Evolutionary conservation across 2,113 vertebrate species (phyloP).

Genomic region (Corythornis cristatus): DNA sequence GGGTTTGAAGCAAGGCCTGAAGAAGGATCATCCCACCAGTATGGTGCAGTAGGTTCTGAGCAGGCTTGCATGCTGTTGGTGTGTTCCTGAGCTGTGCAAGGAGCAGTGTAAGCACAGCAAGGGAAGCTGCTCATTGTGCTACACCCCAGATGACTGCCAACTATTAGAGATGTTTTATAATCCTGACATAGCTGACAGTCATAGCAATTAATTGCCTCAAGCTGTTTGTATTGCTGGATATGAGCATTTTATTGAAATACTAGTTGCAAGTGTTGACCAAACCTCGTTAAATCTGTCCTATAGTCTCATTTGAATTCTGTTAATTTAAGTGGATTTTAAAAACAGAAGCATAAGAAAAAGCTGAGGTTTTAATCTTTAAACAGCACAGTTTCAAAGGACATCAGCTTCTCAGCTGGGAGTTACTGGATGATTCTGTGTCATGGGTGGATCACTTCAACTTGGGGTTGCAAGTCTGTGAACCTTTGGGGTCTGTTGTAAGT

Average conservation of each 20-base stretch:
- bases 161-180: background rate
- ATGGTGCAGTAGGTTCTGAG: background rate
- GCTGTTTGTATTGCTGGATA: background rate
- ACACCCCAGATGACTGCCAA: background rate
- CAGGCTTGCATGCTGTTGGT: background rate
- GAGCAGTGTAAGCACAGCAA: background rate
- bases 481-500: background rate
- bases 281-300: background rate
- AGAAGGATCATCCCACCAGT: background rate
- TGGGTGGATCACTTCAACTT: background rate
- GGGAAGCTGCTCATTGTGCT: background rate
- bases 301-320: background rate
- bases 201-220: background rate
- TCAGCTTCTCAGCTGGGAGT: background rate
- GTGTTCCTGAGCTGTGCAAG: fast-evolving
- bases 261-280: background rate
- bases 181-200: background rate
- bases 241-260: background rate
- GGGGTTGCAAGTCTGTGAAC: background rate
- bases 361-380: background rate
- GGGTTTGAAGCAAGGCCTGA: background rate
- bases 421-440: background rate
- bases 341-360: background rate
- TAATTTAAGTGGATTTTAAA: background rate
- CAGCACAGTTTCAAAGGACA: background rate